These are phyloP conservation scores for Pogonocichla stellata DNA, from an alignment of 2,113 vertebrate genomes.

Conservation along the genomic window DNA sequence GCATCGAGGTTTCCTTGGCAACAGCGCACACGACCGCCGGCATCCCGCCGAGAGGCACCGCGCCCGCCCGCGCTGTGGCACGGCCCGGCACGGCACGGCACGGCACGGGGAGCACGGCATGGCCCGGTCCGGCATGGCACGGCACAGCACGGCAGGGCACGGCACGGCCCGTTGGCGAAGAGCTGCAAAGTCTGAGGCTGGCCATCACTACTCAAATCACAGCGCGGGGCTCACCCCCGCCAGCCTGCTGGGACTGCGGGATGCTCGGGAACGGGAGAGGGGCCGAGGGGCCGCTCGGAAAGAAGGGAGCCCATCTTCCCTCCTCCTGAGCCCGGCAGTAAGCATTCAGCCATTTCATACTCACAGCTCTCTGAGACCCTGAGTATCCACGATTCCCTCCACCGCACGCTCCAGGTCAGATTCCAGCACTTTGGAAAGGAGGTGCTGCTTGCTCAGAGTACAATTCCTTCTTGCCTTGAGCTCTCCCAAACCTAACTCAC, in stretches of 20 bases:
- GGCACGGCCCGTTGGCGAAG: fast-evolving
- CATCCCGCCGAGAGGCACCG: neutral
- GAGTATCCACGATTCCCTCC: neutral
- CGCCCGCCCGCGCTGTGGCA: too few relatives aligned
- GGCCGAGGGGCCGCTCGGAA: neutral
- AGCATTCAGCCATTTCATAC: neutral
- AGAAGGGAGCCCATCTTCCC: neutral
- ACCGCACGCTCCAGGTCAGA: neutral
- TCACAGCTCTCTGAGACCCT: neutral
- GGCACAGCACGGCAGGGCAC: too few relatives aligned
- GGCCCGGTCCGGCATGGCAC: fast-evolving
- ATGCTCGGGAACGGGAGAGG: neutral
- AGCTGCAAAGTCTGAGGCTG: neutral
- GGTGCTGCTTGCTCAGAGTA: neutral
- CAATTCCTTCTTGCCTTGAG: neutral
- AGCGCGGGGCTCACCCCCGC: too few relatives aligned
- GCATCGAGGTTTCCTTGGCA: neutral
- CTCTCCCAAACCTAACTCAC: neutral
- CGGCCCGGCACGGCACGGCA: fast-evolving
- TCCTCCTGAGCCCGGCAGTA: neutral
- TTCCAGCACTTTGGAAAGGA: neutral
- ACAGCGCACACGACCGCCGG: neutral
- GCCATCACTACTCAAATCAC: too few relatives aligned
- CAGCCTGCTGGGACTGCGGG: neutral
- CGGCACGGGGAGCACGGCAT: neutral